Conservation (phyloP, 2,888 invertebrate genomes). For the Sesia apiformis region DNA sequence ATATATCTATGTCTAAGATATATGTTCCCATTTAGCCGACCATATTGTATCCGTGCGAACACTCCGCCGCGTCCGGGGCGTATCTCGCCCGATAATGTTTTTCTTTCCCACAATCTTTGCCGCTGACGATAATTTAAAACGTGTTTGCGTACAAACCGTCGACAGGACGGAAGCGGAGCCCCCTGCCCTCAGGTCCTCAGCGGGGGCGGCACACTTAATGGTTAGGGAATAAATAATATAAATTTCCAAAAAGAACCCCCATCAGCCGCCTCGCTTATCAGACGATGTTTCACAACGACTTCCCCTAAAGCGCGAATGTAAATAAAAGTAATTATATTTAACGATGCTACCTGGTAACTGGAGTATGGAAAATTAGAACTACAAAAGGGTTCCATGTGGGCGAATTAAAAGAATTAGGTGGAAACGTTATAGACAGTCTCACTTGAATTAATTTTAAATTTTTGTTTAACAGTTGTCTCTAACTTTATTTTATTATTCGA, state of each 20-base stretch:
- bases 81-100: conserved; percentile 32
- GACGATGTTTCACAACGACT: conserved; percentile 10
- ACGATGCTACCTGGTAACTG: too few species aligned
- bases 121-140: conserved; percentile 42
- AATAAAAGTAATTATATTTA: neutral
- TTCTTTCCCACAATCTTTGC: conserved; percentile 41
- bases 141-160: conserved; percentile 35
- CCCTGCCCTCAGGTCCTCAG: conserved; percentile 14
- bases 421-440: too few species aligned
- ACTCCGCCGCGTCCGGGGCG: conserved; percentile 12
- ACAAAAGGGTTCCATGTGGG: too few species aligned
- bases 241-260: conserved; percentile 23
- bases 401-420: too few species aligned
- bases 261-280: conserved; percentile 10
- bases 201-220: conserved; percentile 17
- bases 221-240: conserved; percentile 33
- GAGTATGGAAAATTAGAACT: too few species aligned
- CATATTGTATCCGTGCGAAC: conserved; percentile 29
- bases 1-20: neutral
- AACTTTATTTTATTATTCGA: too few species aligned
- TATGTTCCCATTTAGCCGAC: conserved; percentile 32
- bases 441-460: too few species aligned
- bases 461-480: too few species aligned
- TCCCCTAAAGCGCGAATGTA: conserved; percentile 2
- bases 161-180: conserved; percentile 22